Base-by-base conservation (phyloP, 2,888 invertebrate species). In the Pemphredon lugubris region DNA sequence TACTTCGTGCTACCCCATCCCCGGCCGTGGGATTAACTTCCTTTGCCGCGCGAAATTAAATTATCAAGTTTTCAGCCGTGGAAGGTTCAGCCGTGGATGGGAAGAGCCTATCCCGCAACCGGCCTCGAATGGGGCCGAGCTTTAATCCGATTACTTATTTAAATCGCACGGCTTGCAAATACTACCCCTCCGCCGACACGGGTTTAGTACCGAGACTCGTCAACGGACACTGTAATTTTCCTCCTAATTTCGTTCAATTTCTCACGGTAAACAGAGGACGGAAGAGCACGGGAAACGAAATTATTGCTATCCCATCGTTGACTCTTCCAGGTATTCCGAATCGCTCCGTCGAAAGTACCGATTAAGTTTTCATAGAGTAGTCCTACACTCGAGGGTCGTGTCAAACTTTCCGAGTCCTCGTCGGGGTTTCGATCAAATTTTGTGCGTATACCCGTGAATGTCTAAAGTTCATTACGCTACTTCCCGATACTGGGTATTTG, bases 21-120 rank as follows among this genome's bases (percentile, higher is more conserved):
- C 72, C 73, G n/a, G 69, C 65, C 67, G 61, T 64, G 73, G 75
- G 73, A 83, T 83, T 83, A 83, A 83, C 84, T 80, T 84, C 77
- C 81, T 81, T 81, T 79, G 77, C 84, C 66, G 66, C 42, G 64
- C 48, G 71, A 84, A 83, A 83, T 84, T 70, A 74, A 84, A 83
- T 84, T 83, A 83, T 77, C 79, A 84, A 83, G 79, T 83, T 83
- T 84, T 71, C 64, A 65, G 47, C 32, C 44, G 54, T 14, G 20
- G 44, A 45, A 44, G 59, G 50, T 23, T 16, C 54, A n/a, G n/a
- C n/a, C n/a, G n/a, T n/a, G n/a, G n/a, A n/a, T n/a, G n/a, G n/a
- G n/a, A n/a, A n/a, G n/a, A n/a, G 61, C 20, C 42, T 47, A 44
- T 51, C 57, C 67, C 66, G 58, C 68, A 63, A 74, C 51, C 60